A percentile compares a stretch with the other conserved stretches of the same genome.
Evolutionary conservation across 2,797 vertebrate genomes (phyloP).

Genomic region (Simalia tracyae): DNA sequence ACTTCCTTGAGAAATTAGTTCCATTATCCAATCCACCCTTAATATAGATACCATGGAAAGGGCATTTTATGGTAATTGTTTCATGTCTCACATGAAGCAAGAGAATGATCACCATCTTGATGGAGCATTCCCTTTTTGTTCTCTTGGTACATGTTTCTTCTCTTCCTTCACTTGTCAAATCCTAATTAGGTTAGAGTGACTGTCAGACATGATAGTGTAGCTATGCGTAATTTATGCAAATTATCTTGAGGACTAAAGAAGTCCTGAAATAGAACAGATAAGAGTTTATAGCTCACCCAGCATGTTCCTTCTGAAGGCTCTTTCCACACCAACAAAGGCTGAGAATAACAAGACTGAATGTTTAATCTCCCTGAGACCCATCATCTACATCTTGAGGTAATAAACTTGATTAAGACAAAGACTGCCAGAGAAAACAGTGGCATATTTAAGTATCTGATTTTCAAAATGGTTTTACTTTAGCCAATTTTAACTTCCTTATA

Average conservation of each 20-base stretch:
- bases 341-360: background rate
- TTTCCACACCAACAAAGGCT: fast-evolving
- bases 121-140: fast-evolving
- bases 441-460: background rate
- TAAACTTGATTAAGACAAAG: constrained; percentile 3
- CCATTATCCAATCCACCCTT: background rate
- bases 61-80: background rate
- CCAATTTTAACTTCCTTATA: background rate
- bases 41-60: background rate
- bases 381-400: constrained; percentile 15
- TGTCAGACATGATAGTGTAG: constrained; percentile 40
- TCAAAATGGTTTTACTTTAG: fast-evolving
- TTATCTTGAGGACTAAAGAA: constrained; percentile 47
- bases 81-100: background rate
- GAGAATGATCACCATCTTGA: fast-evolving
- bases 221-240: constrained; percentile 50
- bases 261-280: constrained; percentile 30
- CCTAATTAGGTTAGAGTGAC: constrained; percentile 49
- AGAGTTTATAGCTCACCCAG: constrained; percentile 13
- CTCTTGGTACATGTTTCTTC: constrained; percentile 28
- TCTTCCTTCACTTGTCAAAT: background rate
- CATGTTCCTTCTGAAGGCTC: background rate
- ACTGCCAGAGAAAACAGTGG: background rate
- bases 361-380: background rate
- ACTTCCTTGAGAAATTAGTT: background rate